These are phyloP conservation scores for Apteryx owenii DNA, from an alignment of 2,113 vertebrate genomes.

Conservation along the genomic window DNA sequence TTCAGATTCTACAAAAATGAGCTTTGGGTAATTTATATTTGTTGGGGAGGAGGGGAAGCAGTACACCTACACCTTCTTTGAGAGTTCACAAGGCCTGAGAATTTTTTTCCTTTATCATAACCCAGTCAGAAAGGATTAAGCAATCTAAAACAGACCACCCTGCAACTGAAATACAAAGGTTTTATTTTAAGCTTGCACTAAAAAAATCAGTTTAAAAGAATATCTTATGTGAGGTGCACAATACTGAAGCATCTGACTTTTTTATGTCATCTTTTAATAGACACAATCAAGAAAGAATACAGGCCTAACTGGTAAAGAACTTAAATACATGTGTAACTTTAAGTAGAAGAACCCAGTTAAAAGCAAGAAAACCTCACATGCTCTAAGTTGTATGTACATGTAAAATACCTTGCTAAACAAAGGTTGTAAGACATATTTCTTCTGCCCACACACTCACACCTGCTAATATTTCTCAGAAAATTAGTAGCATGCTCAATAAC, in stretches of 20 bases:
- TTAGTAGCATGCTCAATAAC: background rate
- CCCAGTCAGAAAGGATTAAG: constrained; percentile 14
- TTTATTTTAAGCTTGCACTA: background rate
- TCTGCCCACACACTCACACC: background rate
- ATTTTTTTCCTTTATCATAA: background rate
- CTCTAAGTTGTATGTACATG: background rate
- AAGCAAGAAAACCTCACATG: background rate
- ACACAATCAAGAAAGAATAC: background rate
- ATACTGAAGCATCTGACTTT: background rate
- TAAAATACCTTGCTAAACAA: background rate
- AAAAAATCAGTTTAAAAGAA: background rate
- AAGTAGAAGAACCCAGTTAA: background rate
- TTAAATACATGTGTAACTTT: background rate
- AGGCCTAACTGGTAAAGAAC: background rate
- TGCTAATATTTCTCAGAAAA: background rate
- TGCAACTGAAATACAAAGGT: background rate
- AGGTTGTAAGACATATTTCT: background rate
- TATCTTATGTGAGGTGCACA: background rate
- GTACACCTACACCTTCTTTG: background rate
- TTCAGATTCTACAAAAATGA: background rate
- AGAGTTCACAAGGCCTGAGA: background rate
- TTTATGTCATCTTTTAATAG: background rate
- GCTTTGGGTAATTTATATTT: background rate
- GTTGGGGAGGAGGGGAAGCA: accelerated
- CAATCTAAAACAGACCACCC: background rate